A percentile compares a stretch with the other conserved stretches of the same genome.
These are phyloP conservation scores for Phalera bucephala DNA, from an alignment of 2,888 invertebrate genomes.

Conservation along the genomic window DNA sequence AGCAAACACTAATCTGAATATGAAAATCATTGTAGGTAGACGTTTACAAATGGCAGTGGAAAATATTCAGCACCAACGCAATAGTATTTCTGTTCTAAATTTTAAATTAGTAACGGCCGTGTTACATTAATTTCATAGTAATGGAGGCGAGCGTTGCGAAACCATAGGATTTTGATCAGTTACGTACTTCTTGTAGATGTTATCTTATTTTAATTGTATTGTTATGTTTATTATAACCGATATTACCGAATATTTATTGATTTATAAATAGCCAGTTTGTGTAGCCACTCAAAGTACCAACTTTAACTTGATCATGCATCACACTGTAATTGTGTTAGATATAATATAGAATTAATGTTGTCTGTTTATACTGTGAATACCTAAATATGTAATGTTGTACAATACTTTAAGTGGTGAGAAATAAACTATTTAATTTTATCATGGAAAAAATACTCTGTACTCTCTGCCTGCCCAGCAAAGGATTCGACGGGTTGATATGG, in stretches of 20 bases:
- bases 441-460: no score
- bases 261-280: no score
- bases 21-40: slow-evolving; percentile 52
- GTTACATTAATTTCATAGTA: slow-evolving; percentile 63
- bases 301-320: slow-evolving; percentile 22
- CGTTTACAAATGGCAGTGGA: slow-evolving; percentile 57
- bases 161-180: slow-evolving; percentile 13
- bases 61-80: slow-evolving; percentile 57
- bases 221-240: slow-evolving; percentile 3
- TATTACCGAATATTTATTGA: slow-evolving; percentile 4
- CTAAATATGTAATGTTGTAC: no score
- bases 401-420: no score
- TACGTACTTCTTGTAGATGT: slow-evolving; percentile 18
- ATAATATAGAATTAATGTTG: no score
- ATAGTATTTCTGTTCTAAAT: slow-evolving; percentile 64
- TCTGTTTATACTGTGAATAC: no score
- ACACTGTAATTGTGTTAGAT: no score
- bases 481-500: no score
- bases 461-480: no score
- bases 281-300: no score
- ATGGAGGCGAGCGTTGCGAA: slow-evolving; percentile 30
- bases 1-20: slow-evolving; percentile 55
- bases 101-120: slow-evolving; percentile 65
- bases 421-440: no score
- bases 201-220: slow-evolving; percentile 26